These are phyloP conservation scores for Sepiola atlantica DNA, from an alignment of 2,888 invertebrate genomes.

Conservation along the genomic window DNA sequence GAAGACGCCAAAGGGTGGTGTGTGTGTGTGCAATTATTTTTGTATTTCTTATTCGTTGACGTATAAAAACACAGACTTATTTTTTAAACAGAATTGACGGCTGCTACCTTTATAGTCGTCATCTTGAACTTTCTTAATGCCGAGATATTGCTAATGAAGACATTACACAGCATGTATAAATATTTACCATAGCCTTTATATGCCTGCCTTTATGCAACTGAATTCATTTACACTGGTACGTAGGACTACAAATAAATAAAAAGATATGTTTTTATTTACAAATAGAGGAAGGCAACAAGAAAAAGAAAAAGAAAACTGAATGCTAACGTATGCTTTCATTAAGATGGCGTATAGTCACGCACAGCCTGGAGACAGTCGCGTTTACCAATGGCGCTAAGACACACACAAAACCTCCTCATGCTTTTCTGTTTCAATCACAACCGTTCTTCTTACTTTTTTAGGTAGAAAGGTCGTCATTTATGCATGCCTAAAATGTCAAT, in stretches of 20 bases:
- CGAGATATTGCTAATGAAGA: neutral
- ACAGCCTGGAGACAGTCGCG: neutral
- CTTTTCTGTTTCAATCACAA: neutral
- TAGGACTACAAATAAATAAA: neutral
- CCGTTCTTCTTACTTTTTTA: neutral
- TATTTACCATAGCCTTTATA: neutral
- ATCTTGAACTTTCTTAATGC: too few relatives aligned
- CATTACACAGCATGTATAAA: neutral
- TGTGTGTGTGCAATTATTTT: neutral
- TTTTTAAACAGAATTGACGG: too few relatives aligned
- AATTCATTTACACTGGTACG: neutral
- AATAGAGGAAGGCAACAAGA: neutral
- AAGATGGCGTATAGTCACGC: neutral
- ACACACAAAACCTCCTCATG: neutral
- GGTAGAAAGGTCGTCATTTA: neutral
- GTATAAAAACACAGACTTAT: too few relatives aligned
- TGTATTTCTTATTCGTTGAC: too few relatives aligned
- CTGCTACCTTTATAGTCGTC: too few relatives aligned
- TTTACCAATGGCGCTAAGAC: neutral
- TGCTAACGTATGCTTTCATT: neutral
- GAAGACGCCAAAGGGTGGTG: too few relatives aligned
- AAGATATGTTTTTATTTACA: neutral
- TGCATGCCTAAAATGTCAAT: slow-evolving; percentile 32
- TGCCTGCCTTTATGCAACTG: neutral
- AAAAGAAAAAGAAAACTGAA: neutral